Evolutionary conservation across 2,113 vertebrate species (phyloP).

Genomic region (Silurus glanis): DNA sequence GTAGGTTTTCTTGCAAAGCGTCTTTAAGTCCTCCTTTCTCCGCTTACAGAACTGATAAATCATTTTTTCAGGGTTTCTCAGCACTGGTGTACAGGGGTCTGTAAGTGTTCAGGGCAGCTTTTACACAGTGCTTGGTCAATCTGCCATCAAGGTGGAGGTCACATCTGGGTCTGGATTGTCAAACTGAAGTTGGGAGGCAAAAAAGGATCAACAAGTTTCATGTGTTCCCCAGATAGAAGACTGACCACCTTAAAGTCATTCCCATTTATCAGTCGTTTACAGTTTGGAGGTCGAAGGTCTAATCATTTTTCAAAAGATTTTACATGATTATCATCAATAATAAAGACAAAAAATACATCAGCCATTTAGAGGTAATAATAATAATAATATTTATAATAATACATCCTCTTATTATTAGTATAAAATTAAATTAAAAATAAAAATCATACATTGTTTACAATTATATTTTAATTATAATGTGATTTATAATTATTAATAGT

Average conservation of each 20-base stretch:
- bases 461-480: too few species aligned
- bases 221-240: constrained; percentile 2
- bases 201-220: not conserved
- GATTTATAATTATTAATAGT: too few species aligned
- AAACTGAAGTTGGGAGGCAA: not conserved
- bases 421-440: too few species aligned
- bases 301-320: too few species aligned
- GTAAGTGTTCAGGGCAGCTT: not conserved
- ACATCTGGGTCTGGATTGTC: constrained; percentile 16
- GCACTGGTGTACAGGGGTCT: not conserved
- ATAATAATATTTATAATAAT: too few species aligned
- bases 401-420: too few species aligned
- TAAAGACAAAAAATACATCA: too few species aligned
- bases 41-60: not conserved
- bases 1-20: not conserved
- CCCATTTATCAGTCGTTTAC: too few species aligned
- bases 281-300: too few species aligned
- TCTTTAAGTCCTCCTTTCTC: not conserved
- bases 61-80: not conserved
- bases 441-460: too few species aligned
- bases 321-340: too few species aligned
- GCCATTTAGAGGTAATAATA: too few species aligned
- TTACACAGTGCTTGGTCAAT: not conserved
- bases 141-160: not conserved
- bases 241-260: not conserved